These are phyloP conservation scores for Arrhopalites spinosus DNA, from an alignment of 2,888 invertebrate genomes.

Conservation along the genomic window DNA sequence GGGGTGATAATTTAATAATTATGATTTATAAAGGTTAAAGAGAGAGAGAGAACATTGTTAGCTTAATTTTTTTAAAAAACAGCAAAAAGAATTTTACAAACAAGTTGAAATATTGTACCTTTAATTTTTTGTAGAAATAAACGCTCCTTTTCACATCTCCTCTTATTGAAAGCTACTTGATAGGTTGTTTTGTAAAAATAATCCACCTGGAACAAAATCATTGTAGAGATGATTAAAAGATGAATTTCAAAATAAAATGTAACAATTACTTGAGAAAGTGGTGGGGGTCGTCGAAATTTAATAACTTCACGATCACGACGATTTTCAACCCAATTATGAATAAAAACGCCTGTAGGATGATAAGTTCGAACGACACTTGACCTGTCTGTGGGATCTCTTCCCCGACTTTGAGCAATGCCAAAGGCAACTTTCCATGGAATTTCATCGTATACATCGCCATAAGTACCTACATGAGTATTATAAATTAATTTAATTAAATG, in stretches of 20 bases:
- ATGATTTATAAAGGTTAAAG: too few species aligned
- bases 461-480: slow-evolving; percentile 47
- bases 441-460: slow-evolving; percentile 53
- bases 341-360: slow-evolving; percentile 40
- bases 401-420: slow-evolving; percentile 40
- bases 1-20: too few species aligned
- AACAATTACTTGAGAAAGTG: slow-evolving; percentile 43
- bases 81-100: neutral
- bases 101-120: slow-evolving; percentile 31
- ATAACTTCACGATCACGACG: slow-evolving; percentile 43
- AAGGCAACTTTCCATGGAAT: slow-evolving; percentile 50
- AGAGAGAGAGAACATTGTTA: too few species aligned
- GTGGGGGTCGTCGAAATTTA: slow-evolving; percentile 38
- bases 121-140: slow-evolving; percentile 44
- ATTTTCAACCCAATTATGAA: slow-evolving; percentile 53
- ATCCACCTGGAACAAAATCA: slow-evolving; percentile 39
- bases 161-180: slow-evolving; percentile 40
- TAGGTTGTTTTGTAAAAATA: slow-evolving; percentile 45
- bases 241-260: neutral
- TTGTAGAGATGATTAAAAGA: neutral
- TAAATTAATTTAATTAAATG: neutral
- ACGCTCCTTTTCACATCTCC: slow-evolving; percentile 44
- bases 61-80: too few species aligned
- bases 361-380: slow-evolving; percentile 33
- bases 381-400: slow-evolving; percentile 40